A percentile compares a stretch with the other conserved stretches of the same genome.
Conservation (phyloP, 1,140 invertebrate genomes). For the Oryzaephilus surinamensis region DNA sequence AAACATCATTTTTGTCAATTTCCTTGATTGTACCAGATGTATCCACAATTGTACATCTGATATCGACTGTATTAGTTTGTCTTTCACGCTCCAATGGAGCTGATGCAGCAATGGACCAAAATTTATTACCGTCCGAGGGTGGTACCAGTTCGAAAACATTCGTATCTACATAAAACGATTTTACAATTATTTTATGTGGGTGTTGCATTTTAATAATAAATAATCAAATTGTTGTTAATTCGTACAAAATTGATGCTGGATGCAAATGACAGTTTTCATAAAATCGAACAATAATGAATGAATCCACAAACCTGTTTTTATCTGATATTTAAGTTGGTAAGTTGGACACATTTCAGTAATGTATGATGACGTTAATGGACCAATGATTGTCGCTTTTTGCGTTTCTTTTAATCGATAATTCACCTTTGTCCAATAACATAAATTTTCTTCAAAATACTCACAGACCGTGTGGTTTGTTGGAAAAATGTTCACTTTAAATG, state of each 20-base stretch:
- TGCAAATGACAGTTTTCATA: neutral
- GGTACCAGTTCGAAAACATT: neutral
- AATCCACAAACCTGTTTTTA: slow-evolving; percentile 6
- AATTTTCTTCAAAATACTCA: slow-evolving; percentile 19
- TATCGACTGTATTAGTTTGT: slow-evolving; percentile 8
- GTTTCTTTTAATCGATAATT: slow-evolving; percentile 22
- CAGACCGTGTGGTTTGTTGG: slow-evolving; percentile 16
- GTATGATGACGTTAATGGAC: slow-evolving; percentile 21
- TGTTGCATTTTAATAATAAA: too few relatives aligned
- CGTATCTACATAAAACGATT: neutral
- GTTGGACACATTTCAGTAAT: slow-evolving; percentile 19
- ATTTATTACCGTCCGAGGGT: neutral
- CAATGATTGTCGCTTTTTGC: slow-evolving; percentile 15
- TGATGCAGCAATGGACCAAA: slow-evolving; percentile 3
- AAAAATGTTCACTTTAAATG: slow-evolving; percentile 15
- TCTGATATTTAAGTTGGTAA: slow-evolving; percentile 22
- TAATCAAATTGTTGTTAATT: too few relatives aligned
- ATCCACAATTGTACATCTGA: too few relatives aligned
- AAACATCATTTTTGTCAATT: slow-evolving; percentile 8
- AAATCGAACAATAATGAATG: neutral
- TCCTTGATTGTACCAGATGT: too few relatives aligned
- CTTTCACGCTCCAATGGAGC: slow-evolving; percentile 10
- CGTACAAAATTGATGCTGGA: too few relatives aligned
- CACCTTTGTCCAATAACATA: slow-evolving; percentile 25
- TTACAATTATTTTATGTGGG: too few relatives aligned